Evolutionary conservation across 2,797 vertebrate genomes (phyloP), one percentile per base, ranked within the genome.

Genomic region (Varecia variegata): DNA sequence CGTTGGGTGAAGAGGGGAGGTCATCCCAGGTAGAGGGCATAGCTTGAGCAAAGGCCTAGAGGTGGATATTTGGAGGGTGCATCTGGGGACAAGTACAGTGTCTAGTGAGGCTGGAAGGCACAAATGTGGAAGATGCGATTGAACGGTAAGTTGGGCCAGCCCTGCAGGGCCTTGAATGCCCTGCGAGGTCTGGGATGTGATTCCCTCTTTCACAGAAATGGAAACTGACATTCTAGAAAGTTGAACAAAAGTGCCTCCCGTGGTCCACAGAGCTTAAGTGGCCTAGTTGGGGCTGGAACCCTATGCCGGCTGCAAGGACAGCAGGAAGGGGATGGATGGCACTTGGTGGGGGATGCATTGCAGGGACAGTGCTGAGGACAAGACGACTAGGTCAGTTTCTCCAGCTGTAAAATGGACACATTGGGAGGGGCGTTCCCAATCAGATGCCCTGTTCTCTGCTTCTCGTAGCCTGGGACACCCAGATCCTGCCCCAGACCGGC

Each of bases 111-210:
- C 87, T 5, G 5, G 62, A 47, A 54, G 40, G 47, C 40, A 40
- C 20, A 35, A 43, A 32, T 17, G n/a, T 7, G n/a, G 50, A 47
- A 11, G 9, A 40, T 4, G 40, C 0, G 0, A 14, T 1, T 3
- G 25, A 35, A 43, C 52, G 65, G 3, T 62, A 30, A 52, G 60
- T 2, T 3, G 50, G 68, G 30, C 10, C 40, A 35, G 58, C 27
- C 40, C 20, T 27, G 8, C 12, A 10, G 76, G 43, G 9, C 67
- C 43, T 94, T 0, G 1, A 50, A 54, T n/a, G 47, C 27, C 50
- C 56, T 0, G 2, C 0, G n/a, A 83, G 23, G 11, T n/a, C 90
- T 82, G 35, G 11, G 2, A 3, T 10, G 6, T 85, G 88, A 52
- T 27, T 47, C 27, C 15, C 7, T n/a, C 68, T 20, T 79, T 68